Percentiles rank a stretch among this genome's conserved stretches.
These are phyloP conservation scores for Belonocnema kinseyi DNA, from an alignment of 1,140 invertebrate species.

Conservation along the genomic window DNA sequence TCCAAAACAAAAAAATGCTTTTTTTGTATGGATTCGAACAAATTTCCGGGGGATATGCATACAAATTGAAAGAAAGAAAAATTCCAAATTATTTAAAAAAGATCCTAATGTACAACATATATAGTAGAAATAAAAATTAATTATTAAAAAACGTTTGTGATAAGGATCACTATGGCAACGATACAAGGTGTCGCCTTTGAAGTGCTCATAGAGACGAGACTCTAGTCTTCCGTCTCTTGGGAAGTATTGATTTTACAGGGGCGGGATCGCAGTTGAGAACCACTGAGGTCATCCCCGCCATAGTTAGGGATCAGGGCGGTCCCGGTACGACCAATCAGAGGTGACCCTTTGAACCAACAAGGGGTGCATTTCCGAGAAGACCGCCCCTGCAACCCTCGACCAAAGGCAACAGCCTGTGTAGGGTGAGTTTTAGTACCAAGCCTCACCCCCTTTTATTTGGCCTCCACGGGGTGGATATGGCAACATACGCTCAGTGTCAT, in stretches of 20 bases:
- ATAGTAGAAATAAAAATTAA: neutral
- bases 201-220: slow-evolving; percentile 2
- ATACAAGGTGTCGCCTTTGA: slow-evolving; percentile 7
- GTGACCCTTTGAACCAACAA: slow-evolving; percentile 5
- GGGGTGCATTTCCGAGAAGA: slow-evolving; percentile 33
- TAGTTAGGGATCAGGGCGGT: slow-evolving; percentile 37
- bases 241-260: slow-evolving; percentile 45
- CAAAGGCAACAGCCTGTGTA: neutral
- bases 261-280: slow-evolving; percentile 44
- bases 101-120: neutral
- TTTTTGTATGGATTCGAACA: too few species aligned
- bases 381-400: slow-evolving; percentile 31
- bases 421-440: slow-evolving; percentile 24
- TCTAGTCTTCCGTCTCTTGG: slow-evolving; percentile 4
- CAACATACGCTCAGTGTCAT: slow-evolving; percentile 29
- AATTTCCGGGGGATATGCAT: too few species aligned
- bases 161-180: slow-evolving; percentile 22
- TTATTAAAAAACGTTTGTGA: slow-evolving; percentile 18
- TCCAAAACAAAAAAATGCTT: too few species aligned
- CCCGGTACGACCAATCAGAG: slow-evolving; percentile 39
- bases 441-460: slow-evolving; percentile 1
- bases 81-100: too few species aligned
- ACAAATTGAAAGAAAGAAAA: too few species aligned
- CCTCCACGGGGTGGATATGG: slow-evolving; percentile 18
- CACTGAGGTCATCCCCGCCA: slow-evolving; percentile 46